Evolutionary conservation across 2,113 vertebrate species (phyloP).

Genomic region (Callocephalon fimbriatum): DNA sequence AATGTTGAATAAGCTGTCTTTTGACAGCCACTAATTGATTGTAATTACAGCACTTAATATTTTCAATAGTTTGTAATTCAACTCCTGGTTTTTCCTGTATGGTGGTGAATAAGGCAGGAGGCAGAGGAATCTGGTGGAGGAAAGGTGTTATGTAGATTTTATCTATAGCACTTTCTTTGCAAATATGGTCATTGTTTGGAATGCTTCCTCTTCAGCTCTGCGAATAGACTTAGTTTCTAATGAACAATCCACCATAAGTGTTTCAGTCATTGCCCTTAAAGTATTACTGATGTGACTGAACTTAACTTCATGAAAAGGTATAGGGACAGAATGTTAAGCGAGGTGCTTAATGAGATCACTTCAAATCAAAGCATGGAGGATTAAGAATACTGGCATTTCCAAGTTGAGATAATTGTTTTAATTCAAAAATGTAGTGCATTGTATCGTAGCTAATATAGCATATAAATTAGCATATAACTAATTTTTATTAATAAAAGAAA

Average conservation of each 20-base stretch:
- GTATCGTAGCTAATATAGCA: too few relatives aligned
- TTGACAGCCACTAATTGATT: background rate
- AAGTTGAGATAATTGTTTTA: background rate
- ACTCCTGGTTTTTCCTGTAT: background rate
- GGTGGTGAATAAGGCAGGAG: background rate
- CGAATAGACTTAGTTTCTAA: background rate
- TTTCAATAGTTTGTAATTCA: background rate
- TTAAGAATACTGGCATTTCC: background rate
- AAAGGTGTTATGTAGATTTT: background rate
- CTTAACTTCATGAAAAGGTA: background rate
- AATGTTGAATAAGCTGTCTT: background rate
- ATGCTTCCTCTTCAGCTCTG: background rate
- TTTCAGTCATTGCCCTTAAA: background rate
- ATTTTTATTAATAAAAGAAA: background rate
- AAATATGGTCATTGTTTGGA: background rate
- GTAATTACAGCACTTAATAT: background rate
- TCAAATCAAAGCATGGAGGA: background rate
- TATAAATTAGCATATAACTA: background rate
- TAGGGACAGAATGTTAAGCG: background rate
- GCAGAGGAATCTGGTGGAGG: background rate
- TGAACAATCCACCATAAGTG: accelerated
- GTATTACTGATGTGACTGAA: background rate
- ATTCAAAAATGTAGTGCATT: background rate
- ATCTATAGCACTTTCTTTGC: background rate
- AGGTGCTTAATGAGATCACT: background rate